Evolutionary conservation across 2,113 vertebrate genomes (phyloP), one percentile per base, ranked within the genome.

Genomic region (Columba janthina): DNA sequence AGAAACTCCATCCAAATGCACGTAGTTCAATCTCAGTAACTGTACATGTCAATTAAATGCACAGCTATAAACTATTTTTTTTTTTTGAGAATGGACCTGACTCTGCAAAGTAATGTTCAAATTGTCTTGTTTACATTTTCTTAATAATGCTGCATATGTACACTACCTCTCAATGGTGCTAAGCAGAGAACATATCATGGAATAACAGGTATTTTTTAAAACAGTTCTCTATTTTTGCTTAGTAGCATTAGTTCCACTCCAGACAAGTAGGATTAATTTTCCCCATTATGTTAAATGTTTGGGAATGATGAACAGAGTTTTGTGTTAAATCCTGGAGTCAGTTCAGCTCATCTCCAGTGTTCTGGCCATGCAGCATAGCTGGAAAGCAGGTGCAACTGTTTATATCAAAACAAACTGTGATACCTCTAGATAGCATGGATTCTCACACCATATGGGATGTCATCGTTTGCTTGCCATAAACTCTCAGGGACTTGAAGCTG

Each of bases 151-250:
- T 96, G 89, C 91, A 91, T 83, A 44, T 34, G 60, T 74, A 88
- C 91, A 77, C 88, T 94, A 94, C 93, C 90, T 97, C 93, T 83
- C 85, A 97, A 94, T 82, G 84, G 71, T 96, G 82, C 93, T 91
- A 73, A 96, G 93, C 89, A 96, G 75, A 94, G 89, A 96, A 50
- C 11, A 3, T 46, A 66, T 13, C 28, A 31, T 0, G 0, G 34
- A 91, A 31, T n/a, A 64, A 56, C 25, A 79, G 46, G 46, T 48
- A 21, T 20, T 48, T 48, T 48, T 48, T 48, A 48, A 48, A 48
- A 48, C 20, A 48, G 15, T 42, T 48, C 46, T 48, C 8, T 54
- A 5, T 22, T 88, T 87, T 89, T 82, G 65, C 75, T 80, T 77
- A 51, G 88, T 88, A 62, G 71, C 34, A 4, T 94, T 56, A 79